phyloP scores from a whole-genome alignment of 2,797 vertebrate genomes.

The Diceros bicornis region DNA sequence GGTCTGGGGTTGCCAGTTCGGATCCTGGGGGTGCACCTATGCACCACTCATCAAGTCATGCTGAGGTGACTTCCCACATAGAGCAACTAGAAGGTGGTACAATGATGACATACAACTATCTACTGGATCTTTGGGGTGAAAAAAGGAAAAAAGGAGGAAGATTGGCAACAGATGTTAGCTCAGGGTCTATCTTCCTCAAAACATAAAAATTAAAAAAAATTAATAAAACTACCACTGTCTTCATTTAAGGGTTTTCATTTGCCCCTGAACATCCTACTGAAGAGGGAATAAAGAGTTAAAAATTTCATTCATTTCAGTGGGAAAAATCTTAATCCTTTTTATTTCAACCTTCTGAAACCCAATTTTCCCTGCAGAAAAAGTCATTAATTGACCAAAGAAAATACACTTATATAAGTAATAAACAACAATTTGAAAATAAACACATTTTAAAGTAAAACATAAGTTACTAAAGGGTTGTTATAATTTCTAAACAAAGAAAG shows the following conservation, averaged over 20 bases:
- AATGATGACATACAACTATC: no score
- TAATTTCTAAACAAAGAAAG: not conserved
- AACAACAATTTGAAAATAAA: not conserved
- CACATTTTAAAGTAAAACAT: not conserved
- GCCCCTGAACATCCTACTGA: not conserved
- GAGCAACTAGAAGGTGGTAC: no score
- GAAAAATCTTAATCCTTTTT: not conserved
- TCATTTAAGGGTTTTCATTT: not conserved
- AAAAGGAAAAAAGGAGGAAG: no score
- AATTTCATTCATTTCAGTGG: not conserved
- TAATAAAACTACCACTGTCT: not conserved
- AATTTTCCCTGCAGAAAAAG: not conserved
- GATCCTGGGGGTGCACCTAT: no score
- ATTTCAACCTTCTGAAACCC: not conserved
- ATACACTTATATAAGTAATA: not conserved
- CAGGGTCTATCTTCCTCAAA: no score
- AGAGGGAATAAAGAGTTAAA: not conserved
- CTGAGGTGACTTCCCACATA: no score
- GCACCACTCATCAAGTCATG: no score
- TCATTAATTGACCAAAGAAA: not conserved
- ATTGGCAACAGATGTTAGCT: no score
- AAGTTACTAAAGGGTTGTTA: not conserved
- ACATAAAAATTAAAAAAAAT: no score
- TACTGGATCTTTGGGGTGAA: no score
- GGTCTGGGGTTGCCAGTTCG: no score